A percentile compares a stretch with the other conserved stretches of the same genome.
phyloP scores from a whole-genome alignment of 2,113 vertebrate genomes.

The Saccopteryx leptura region DNA sequence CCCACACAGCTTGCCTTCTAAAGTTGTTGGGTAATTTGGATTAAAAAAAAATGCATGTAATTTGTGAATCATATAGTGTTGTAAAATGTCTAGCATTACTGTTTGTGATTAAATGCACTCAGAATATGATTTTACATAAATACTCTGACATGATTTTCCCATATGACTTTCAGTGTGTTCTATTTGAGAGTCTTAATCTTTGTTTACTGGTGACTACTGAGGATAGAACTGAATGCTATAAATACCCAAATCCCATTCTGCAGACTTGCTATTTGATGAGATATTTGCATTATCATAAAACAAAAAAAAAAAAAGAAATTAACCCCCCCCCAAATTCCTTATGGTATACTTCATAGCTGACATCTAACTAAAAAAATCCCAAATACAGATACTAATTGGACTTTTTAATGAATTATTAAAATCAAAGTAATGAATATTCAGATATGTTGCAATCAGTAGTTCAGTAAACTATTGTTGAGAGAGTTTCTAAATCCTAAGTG shows the following conservation, averaged over 20 bases:
- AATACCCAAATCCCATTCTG: slow-evolving; percentile 43
- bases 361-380: slow-evolving; percentile 71
- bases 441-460: slow-evolving; percentile 58
- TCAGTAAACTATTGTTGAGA: slow-evolving; percentile 74
- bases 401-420: slow-evolving; percentile 82
- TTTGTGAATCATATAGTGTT: background rate
- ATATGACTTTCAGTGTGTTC: background rate
- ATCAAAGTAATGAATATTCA: slow-evolving; percentile 83
- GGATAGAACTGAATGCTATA: background rate
- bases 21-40: background rate
- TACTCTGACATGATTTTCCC: background rate
- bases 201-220: slow-evolving; percentile 30
- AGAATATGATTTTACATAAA: slow-evolving; percentile 1
- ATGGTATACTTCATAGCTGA: slow-evolving; percentile 71
- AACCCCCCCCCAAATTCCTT: slow-evolving; percentile 71
- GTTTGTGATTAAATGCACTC: background rate
- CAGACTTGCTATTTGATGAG: slow-evolving; percentile 31
- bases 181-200: background rate
- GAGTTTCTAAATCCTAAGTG: slow-evolving; percentile 61
- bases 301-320: slow-evolving; percentile 66
- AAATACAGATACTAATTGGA: slow-evolving; percentile 79
- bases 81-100: background rate
- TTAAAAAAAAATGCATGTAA: background rate
- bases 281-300: slow-evolving; percentile 61
- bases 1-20: background rate